Evolutionary conservation across 2,888 invertebrate species (phyloP), one percentile per base, ranked within the genome.

Genomic region (Athripsodes cinereus): DNA sequence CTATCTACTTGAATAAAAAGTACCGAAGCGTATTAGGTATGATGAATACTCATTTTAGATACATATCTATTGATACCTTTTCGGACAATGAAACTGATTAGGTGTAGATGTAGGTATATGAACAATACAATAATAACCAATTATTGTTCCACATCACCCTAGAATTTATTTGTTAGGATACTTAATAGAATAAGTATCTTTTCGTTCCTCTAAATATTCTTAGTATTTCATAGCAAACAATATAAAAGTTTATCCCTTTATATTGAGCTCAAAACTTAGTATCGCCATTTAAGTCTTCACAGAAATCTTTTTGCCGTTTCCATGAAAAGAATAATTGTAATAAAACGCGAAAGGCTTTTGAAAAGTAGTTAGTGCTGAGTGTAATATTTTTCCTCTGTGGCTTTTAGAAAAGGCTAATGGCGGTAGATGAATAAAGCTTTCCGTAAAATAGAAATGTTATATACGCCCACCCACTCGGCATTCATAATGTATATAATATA

Each of bases 291-390:
- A 47, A 47, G 47, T 47, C 47, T 21, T 19, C 6, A 47, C 2
- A 11, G 19, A 47, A 50, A 22, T 13, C 26, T 18, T 50, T 26
- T 50, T 26, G 26, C 22, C 50, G 6, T 50, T 26, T 26, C 8
- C 13, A n/a, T 50, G 50, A 50, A 50, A 50, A 50, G 50, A 26
- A 26, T 40, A 40, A 40, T 50, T 26, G 50, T 26, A 50, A 50
- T 50, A 22, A 50, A 50, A 50, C n/a, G 50, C 26, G 18, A 21
- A 48, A 26, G 26, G 22, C 50, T 26, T 50, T 50, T 50, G 50
- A 50, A 50, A 22, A 50, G 50, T 50, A 50, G 50, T 50, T 50
- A 50, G 50, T 50, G 50, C n/a, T 2, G 26, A 50, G 50, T 22
- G 50, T 50, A 50, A 50, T 50, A 50, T 50, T 50, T 26, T 21